Base-by-base conservation (phyloP, 2,888 invertebrate species). In the Hydrotaea cyrtoneurina region DNA sequence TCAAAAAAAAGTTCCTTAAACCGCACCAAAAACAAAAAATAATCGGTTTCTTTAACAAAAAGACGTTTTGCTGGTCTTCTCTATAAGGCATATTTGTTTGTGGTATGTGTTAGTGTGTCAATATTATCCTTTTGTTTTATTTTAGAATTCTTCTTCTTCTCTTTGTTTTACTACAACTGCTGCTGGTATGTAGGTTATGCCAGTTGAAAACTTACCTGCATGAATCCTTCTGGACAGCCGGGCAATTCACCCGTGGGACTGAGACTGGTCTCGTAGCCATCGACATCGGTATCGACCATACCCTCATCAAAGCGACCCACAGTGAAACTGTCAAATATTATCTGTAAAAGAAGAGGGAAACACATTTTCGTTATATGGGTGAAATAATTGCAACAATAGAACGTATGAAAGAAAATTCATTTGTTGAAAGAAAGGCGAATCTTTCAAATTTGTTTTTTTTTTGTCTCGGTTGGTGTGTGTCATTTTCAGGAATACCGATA, bases 321-420 rank as follows among this genome's bases (percentile, higher is more conserved):
- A 90, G 96, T 96, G 93, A 97, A 97, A 89, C 96, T 96, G 91
- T 97, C 97, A 94, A 97, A 97, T 87, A 97, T 95, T 81, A 97
- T 93, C 95, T 95, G 93, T 21, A 87, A 88, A 71, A 78, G 78
- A 80, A 82, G 73, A 80, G 31, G 84, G 0, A 39, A 78, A 46
- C 11, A 76, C 23, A 72, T 59, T 53, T 53, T 53, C 19, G 17
- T 53, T 43, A 31, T 43, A 15, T 2, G 43, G 43, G 43, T 43
- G 43, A 43, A 43, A 43, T 43, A 43, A 43, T 43, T 43, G 15
- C 43, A 3, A 15, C 43, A 43, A 43, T 43, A 43, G 43, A 31
- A 17, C 13, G 21, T 43, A 43, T 43, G 43, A 43, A 43, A 3
- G 31, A 31, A 31, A 2, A 43, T 10, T 39, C 10, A 39, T 39